Percentiles rank a stretch among this genome's conserved stretches.
phyloP scores from a whole-genome alignment of 2,797 vertebrate genomes.

The Picus viridis region DNA sequence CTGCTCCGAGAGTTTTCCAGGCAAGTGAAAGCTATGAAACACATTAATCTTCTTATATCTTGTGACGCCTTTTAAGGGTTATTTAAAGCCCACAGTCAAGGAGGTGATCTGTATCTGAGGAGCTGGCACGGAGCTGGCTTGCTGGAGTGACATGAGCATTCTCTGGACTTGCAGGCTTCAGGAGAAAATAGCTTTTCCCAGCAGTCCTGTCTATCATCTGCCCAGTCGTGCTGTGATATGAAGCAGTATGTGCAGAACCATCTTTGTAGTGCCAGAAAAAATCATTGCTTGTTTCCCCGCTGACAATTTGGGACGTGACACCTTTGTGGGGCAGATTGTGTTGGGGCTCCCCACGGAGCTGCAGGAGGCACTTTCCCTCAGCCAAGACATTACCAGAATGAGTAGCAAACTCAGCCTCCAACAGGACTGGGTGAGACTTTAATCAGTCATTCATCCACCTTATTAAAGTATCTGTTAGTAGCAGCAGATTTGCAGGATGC shows the following conservation, averaged over 20 bases:
- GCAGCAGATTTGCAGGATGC: not conserved
- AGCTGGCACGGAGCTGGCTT: not conserved
- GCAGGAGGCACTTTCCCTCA: not conserved
- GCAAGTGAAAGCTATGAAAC: not conserved
- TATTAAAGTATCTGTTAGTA: not conserved
- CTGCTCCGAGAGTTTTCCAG: not conserved
- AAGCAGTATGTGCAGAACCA: not conserved
- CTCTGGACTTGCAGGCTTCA: not conserved
- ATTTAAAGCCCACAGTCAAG: not conserved
- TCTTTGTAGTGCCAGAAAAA: constrained; percentile 11
- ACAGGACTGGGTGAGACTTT: not conserved
- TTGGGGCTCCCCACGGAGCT: not conserved
- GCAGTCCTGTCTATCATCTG: constrained; percentile 5
- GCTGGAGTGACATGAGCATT: not conserved
- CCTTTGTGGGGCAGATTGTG: fast-evolving
- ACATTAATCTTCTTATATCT: not conserved
- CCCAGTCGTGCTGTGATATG: not conserved
- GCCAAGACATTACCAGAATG: not conserved
- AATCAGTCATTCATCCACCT: constrained; percentile 6
- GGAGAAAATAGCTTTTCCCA: constrained; percentile 34
- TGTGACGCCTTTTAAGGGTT: not conserved
- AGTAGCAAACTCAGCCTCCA: not conserved
- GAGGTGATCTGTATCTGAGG: not conserved
- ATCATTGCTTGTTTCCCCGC: not conserved
- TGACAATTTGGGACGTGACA: not conserved